Conservation (phyloP, 2,797 vertebrate genomes). For the Silurus lanzhouensis region DNA sequence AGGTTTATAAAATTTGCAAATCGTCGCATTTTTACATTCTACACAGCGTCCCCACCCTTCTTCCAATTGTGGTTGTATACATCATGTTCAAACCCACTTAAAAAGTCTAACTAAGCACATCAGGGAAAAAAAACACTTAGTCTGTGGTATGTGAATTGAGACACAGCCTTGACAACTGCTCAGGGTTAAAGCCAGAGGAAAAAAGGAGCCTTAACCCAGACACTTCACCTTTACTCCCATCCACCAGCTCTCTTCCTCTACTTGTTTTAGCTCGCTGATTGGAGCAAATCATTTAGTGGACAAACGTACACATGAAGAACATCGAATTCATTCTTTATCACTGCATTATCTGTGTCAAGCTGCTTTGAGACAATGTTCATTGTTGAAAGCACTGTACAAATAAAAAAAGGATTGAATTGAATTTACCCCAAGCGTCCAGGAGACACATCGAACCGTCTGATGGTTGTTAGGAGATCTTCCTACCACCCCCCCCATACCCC, state of each 20-base stretch:
- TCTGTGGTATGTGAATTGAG: background rate
- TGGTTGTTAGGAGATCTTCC: background rate
- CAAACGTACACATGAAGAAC: no score
- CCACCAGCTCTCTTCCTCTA: slow-evolving; percentile 4
- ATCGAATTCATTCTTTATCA: no score
- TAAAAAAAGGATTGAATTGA: no score
- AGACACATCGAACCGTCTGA: background rate
- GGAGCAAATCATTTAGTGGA: background rate
- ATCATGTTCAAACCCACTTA: background rate
- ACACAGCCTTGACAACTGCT: background rate
- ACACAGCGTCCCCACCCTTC: no score
- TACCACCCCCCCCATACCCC: no score
- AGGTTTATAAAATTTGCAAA: no score
- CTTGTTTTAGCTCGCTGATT: background rate
- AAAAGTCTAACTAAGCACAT: background rate
- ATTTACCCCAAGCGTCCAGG: background rate
- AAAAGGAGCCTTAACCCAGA: background rate
- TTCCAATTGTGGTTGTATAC: no score
- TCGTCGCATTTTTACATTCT: no score
- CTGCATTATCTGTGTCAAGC: no score
- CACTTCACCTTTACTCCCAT: background rate
- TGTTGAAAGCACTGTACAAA: no score
- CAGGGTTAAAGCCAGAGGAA: background rate
- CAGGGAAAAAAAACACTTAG: no score
- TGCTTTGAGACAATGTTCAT: no score